These are phyloP conservation scores for Tetragnatha montana DNA, from an alignment of 2,888 invertebrate species.

Conservation along the genomic window DNA sequence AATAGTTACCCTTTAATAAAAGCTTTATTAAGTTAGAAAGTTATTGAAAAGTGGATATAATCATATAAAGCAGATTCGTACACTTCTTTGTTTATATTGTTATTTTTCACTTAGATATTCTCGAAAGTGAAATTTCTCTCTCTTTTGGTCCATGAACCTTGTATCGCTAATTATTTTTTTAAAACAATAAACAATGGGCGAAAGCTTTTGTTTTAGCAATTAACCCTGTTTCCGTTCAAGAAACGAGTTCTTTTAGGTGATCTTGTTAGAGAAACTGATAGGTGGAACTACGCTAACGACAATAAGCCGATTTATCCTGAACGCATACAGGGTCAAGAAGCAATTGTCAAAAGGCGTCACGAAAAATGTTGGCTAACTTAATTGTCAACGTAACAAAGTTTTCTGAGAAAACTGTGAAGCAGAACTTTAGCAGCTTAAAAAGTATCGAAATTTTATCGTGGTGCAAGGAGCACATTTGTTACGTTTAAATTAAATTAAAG, in stretches of 20 bases:
- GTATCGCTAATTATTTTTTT: not conserved
- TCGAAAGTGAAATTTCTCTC: too few relatives aligned
- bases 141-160: too few relatives aligned
- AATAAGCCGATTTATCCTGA: not conserved
- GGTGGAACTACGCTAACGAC: not conserved
- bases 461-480: not conserved
- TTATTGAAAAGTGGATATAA: too few relatives aligned
- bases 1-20: too few relatives aligned
- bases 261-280: not conserved
- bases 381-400: not conserved
- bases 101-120: too few relatives aligned
- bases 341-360: not conserved
- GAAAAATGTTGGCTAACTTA: not conserved
- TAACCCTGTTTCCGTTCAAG: not conserved
- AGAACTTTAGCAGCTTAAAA: not conserved
- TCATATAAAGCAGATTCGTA: too few relatives aligned
- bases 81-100: too few relatives aligned
- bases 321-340: not conserved
- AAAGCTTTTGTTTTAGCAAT: not conserved
- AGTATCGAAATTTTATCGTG: not conserved
- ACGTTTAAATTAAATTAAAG: too few relatives aligned
- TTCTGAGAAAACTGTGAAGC: not conserved
- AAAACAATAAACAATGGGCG: not conserved
- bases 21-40: too few relatives aligned
- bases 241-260: not conserved